A percentile compares a stretch with the other conserved stretches of the same genome.
Evolutionary conservation across 2,888 invertebrate genomes (phyloP).

Genomic region (Tigriopus californicus): DNA sequence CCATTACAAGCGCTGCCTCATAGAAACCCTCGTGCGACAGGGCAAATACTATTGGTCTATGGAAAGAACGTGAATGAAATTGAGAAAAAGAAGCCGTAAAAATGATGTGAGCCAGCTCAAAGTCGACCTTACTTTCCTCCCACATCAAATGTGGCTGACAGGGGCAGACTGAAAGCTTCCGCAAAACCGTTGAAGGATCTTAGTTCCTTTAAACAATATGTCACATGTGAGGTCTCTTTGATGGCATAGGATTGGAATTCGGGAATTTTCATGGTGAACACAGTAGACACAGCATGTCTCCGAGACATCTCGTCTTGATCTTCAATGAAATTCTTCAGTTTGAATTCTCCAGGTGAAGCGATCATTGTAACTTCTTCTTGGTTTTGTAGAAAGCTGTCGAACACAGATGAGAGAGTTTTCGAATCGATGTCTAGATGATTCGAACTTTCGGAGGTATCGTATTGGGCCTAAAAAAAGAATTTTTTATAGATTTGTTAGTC

Average conservation of each 20-base stretch:
- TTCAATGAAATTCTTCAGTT: slow-evolving; percentile 54
- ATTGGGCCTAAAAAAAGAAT: slow-evolving; percentile 20
- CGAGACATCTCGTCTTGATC: slow-evolving; percentile 35
- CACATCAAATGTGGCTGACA: slow-evolving; percentile 51
- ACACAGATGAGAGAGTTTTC: slow-evolving; percentile 48
- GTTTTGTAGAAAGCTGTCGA: slow-evolving; percentile 54
- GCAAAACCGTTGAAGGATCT: slow-evolving; percentile 58
- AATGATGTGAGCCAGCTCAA: background rate
- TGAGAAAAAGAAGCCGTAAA: slow-evolving; percentile 22
- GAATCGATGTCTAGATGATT: slow-evolving; percentile 29
- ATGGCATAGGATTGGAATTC: slow-evolving; percentile 53
- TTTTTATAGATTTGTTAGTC: no score
- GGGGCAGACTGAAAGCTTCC: slow-evolving; percentile 46
- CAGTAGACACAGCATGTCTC: slow-evolving; percentile 47
- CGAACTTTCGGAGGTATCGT: slow-evolving; percentile 20
- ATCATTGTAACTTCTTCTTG: slow-evolving; percentile 66
- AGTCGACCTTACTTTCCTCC: slow-evolving; percentile 42
- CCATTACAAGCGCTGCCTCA: background rate
- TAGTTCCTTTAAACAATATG: slow-evolving; percentile 69
- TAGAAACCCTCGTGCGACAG: background rate
- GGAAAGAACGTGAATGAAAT: no score
- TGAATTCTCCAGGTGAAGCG: slow-evolving; percentile 40
- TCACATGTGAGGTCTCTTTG: slow-evolving; percentile 45
- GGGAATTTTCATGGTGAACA: slow-evolving; percentile 46
- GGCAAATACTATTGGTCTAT: background rate